Percentiles rank a stretch among this genome's conserved stretches.
phyloP scores from a whole-genome alignment of 2,888 invertebrate species.

The Chorisops tibialis region DNA sequence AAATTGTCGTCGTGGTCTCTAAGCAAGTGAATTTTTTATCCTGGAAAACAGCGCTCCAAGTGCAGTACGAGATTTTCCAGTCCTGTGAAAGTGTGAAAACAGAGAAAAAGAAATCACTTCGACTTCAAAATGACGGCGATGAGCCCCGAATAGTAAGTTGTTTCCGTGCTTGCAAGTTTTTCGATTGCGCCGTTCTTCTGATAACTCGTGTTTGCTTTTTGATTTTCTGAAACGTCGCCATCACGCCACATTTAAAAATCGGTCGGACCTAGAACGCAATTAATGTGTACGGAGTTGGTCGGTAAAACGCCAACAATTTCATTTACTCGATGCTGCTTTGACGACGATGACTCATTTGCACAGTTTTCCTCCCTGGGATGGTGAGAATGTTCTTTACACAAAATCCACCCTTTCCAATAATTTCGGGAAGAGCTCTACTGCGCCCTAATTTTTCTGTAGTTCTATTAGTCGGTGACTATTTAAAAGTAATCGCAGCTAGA shows the following conservation, averaged over 20 bases:
- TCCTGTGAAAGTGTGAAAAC: conserved; percentile 17
- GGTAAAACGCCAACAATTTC: conserved; percentile 24
- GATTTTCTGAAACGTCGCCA: too few relatives aligned
- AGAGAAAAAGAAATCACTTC: conserved; percentile 21
- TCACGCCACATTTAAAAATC: background rate
- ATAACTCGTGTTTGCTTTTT: background rate
- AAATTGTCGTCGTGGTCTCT: background rate
- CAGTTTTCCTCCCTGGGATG: background rate
- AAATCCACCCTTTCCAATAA: too few relatives aligned
- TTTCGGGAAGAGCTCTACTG: too few relatives aligned
- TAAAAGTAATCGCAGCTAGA: too few relatives aligned
- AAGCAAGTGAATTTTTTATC: background rate
- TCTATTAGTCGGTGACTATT: too few relatives aligned
- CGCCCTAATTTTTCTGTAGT: too few relatives aligned
- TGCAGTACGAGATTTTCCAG: background rate
- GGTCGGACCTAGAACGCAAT: conserved; percentile 15
- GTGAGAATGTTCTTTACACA: too few relatives aligned
- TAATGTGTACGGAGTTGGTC: too few relatives aligned
- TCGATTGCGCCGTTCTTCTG: background rate
- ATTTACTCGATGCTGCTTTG: background rate
- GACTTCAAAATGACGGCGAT: conserved; percentile 54
- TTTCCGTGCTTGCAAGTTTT: conserved; percentile 32
- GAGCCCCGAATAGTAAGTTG: conserved; percentile 81
- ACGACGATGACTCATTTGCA: conserved; percentile 3
- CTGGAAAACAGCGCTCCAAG: conserved; percentile 1